Evolutionary conservation across 2,888 invertebrate species (phyloP).

Genomic region (Latheticus oryzae): DNA sequence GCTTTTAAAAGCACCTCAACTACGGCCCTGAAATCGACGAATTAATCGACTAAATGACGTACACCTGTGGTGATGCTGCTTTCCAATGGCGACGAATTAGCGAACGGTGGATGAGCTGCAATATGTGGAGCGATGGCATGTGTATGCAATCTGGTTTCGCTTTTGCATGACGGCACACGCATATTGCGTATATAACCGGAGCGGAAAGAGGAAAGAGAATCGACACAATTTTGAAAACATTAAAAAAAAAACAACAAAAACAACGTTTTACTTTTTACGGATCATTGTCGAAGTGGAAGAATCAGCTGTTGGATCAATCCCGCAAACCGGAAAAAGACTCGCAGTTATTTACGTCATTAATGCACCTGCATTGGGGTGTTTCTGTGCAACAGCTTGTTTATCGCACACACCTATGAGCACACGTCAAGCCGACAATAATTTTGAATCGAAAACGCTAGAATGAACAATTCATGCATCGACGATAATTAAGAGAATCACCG

Average conservation of each 20-base stretch:
- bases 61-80: conserved; percentile 40
- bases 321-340: conserved; percentile 3
- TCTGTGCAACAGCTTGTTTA: conserved; percentile 64
- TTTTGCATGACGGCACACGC: conserved; percentile 52
- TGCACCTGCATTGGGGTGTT: conserved; percentile 52
- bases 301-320: conserved; percentile 1
- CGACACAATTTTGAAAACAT: too few relatives aligned
- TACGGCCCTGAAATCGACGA: conserved; percentile 72
- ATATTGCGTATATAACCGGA: conserved; percentile 54
- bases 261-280: too few relatives aligned
- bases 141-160: conserved; percentile 55
- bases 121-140: conserved; percentile 53
- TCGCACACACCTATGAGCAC: conserved; percentile 57
- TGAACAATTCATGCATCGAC: conserved; percentile 53
- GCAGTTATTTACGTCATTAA: conserved; percentile 9
- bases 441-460: conserved; percentile 56
- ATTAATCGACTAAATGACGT: conserved; percentile 34
- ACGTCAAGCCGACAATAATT: conserved; percentile 55
- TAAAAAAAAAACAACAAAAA: too few relatives aligned
- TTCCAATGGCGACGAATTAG: conserved; percentile 42
- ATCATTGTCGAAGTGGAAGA: conserved; percentile 1
- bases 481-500: conserved; percentile 47
- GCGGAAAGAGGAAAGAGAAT: conserved; percentile 7
- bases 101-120: conserved; percentile 51
- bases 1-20: conserved; percentile 85